A percentile compares a stretch with the other conserved stretches of the same genome.
phyloP scores from a whole-genome alignment of 2,888 invertebrate genomes.

The Rhorus exstirpatorius region DNA sequence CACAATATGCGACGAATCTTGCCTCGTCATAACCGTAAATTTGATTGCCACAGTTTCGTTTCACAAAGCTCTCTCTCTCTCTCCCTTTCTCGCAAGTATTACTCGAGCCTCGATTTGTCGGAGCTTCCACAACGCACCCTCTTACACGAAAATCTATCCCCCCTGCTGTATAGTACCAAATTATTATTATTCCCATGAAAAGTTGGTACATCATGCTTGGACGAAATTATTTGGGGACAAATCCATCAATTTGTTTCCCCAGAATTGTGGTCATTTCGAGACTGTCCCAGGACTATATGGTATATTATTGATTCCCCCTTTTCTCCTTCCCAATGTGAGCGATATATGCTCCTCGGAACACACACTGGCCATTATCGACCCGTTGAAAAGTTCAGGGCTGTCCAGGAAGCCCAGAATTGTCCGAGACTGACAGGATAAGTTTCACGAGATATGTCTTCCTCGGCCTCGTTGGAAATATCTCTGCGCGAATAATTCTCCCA shows the following conservation, averaged over 20 bases:
- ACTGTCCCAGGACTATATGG: constrained; percentile 79
- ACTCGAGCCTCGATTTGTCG: no score
- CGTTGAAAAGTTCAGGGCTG: constrained; percentile 84
- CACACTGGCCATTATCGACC: constrained; percentile 81
- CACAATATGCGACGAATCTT: no score
- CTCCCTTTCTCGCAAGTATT: no score
- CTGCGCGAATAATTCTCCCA: neutral
- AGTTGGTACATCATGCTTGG: no score
- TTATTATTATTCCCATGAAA: no score
- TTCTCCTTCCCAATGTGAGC: constrained; percentile 31
- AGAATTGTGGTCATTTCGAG: constrained; percentile 74
- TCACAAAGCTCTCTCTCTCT: no score
- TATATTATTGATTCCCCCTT: constrained; percentile 79
- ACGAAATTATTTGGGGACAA: constrained; percentile 25
- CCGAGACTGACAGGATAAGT: constrained; percentile 39
- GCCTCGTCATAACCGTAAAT: no score
- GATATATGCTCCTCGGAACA: constrained; percentile 76
- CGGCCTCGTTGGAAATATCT: constrained; percentile 19
- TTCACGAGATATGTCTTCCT: constrained; percentile 35
- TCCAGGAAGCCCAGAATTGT: constrained; percentile 73
- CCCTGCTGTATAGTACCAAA: no score
- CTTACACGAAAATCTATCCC: no score
- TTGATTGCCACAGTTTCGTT: no score
- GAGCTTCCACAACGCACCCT: no score
- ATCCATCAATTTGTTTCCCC: constrained; percentile 62